Base-by-base conservation (phyloP, 2,797 vertebrate species). In the Vespertilio murinus region DNA sequence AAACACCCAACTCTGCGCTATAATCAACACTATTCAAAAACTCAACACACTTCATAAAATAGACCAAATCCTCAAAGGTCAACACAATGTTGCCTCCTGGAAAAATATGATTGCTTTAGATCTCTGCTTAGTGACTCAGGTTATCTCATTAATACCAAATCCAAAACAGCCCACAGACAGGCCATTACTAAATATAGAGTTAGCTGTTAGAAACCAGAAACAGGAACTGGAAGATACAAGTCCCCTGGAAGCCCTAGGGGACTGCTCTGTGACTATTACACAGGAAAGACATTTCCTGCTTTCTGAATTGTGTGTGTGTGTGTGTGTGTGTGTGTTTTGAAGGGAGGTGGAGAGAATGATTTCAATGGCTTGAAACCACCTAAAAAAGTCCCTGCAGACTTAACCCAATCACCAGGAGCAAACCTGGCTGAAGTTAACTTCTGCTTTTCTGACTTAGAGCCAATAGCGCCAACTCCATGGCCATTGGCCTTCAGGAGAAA, bases 251-350 rank as follows among this genome's bases (percentile, higher is more conserved):
- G 49, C 56, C 89, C 94, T 77, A 25, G 38, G 88, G 93, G 92
- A 94, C 92, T 70, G 67, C 93, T 88, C 75, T 81, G 69, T 22
- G 71, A 94, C 86, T 95, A 78, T 85, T 80, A 54, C 35, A 92
- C 75, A 84, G 86, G 90, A 96, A 96, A 70, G 75, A 78, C 52
- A 89, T 93, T 97, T 97, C 97, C 97, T 97, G 96, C 92, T 94
- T 94, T 95, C 88, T 91, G 86, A 94, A 88, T 88, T 64, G 23
- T 17, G 25, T 59, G 35, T 20, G 16, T n/a, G 38, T 23, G 12
- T 33, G 28, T 3, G 40, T 13, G 38, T 11, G 14, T n/a, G 38
- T 23, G 20, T n/a, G 28, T 3, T 18, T 42, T 38, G 35, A 23
- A 49, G 3, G 13, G 3, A 67, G 33, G 49, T 70, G 5, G 88